Base-by-base conservation (phyloP, 2,797 vertebrate species). In the Ctenosaura bakeri region DNA sequence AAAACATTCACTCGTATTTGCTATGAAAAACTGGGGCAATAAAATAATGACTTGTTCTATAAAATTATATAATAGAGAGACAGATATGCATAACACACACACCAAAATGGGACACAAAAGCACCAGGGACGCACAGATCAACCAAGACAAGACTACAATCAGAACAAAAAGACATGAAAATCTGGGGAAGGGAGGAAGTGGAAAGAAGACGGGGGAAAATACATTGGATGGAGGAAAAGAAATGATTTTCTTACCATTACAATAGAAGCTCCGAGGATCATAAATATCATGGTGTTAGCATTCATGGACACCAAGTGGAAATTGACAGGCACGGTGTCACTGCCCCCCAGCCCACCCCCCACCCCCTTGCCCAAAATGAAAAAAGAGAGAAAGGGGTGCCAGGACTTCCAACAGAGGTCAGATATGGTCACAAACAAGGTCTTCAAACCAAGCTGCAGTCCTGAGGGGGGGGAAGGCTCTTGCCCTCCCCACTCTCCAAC, bases 251-350 rank as follows among this genome's bases (percentile, higher is more conserved):
- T 99, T 99, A 99, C 99, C 99, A 99, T 99, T 96, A 99, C 99
- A 98, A 99, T 95, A 96, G 98, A 99, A 98, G 99, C 98, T 98
- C 98, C 99, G 97, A 99, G 98, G 97, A 99, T 98, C 99, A 99
- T 98, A 98, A 99, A 99, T 98, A 99, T 99, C 99, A 99, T 99
- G 98, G 99, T 99, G 98, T 98, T 99, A 97, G 98, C 98, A 98
- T 98, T 99, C 98, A 99, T 98, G 98, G 98, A 98, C 98, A 98
- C 98, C 98, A 98, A 98, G 97, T 97, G 98, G 98, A 97, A 97
- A 97, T 95, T 97, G 98, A 96, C 98, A 96, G 97, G 98, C 95
- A 97, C 97, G 94, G 96, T 97, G 96, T 94, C 97, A 97, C 97
- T 96, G 97, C 92, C 96, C 97, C 96, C 97, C 97, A 96, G 95